phyloP scores from a whole-genome alignment of 53 echinoderm and acorn worm genomes.

The Paracentrotus lividus region DNA sequence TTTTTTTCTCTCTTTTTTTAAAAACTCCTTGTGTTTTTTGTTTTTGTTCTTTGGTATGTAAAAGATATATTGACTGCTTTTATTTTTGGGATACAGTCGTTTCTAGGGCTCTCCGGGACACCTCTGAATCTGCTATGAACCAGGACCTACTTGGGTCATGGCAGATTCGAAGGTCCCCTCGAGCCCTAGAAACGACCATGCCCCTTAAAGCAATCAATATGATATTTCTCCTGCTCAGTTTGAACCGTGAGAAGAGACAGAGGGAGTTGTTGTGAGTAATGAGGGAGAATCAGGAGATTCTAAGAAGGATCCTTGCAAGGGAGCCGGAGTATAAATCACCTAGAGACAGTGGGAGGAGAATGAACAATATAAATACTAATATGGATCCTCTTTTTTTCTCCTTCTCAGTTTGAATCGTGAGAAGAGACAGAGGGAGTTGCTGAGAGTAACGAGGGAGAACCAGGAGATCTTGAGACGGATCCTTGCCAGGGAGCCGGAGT shows the following conservation, averaged over 20 bases:
- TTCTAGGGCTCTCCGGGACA: too few relatives aligned
- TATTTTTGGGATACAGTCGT: too few relatives aligned
- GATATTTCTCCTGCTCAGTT: constrained; percentile 72
- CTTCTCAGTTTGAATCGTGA: constrained; percentile 89
- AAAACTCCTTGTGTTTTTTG: too few relatives aligned
- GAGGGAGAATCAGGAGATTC: constrained; percentile 95
- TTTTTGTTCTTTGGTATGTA: too few relatives aligned
- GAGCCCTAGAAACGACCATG: too few relatives aligned
- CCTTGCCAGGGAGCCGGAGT: constrained; percentile 96
- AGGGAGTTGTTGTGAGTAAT: constrained; percentile 92
- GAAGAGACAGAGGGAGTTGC: constrained; percentile 90
- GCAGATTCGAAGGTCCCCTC: too few relatives aligned
- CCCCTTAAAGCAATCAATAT: too few relatives aligned
- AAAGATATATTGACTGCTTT: too few relatives aligned
- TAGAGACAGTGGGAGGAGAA: constrained; percentile 98
- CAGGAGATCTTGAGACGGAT: constrained; percentile 96
- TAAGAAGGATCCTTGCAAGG: constrained; percentile 91
- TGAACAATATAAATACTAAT: constrained; percentile 62
- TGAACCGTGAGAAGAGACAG: constrained; percentile 96
- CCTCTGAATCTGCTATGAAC: too few relatives aligned
- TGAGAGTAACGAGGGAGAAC: constrained; percentile 94
- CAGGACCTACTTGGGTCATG: too few relatives aligned
- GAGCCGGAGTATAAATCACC: constrained; percentile 98
- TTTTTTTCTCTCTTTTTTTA: too few relatives aligned
- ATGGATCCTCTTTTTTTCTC: not conserved